These are phyloP conservation scores for Clusia tigrina DNA, from an alignment of 2,888 invertebrate species.

Conservation along the genomic window DNA sequence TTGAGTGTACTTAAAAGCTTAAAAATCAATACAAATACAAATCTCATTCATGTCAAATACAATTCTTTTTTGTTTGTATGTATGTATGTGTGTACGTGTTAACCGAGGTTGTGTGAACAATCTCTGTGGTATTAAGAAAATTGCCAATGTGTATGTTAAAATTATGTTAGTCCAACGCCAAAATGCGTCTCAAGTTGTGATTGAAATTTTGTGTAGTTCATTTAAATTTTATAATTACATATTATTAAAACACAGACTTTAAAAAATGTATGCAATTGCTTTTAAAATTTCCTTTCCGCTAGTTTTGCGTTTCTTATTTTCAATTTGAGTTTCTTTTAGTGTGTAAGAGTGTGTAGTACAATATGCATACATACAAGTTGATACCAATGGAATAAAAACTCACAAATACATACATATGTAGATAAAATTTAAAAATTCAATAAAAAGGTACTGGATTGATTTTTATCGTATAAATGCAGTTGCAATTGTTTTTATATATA, in stretches of 20 bases:
- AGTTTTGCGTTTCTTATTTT: neutral
- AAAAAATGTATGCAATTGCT: neutral
- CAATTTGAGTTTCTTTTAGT: neutral
- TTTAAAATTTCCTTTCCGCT: neutral
- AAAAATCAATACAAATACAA: neutral
- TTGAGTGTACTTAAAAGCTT: slow-evolving; percentile 15
- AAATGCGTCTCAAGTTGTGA: slow-evolving; percentile 17
- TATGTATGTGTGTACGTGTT: too few relatives aligned
- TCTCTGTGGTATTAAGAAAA: too few relatives aligned
- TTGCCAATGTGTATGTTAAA: neutral
- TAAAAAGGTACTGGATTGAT: slow-evolving; percentile 40
- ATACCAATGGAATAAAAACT: slow-evolving; percentile 22
- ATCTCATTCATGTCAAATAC: neutral
- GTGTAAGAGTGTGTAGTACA: too few relatives aligned
- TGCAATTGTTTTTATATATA: slow-evolving; percentile 15
- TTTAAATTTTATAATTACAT: too few relatives aligned
- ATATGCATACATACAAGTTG: too few relatives aligned
- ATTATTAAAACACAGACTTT: neutral
- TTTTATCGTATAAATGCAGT: slow-evolving; percentile 20
- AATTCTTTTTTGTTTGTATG: slow-evolving; percentile 7
- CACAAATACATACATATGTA: slow-evolving; percentile 8
- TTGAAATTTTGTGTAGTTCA: too few relatives aligned
- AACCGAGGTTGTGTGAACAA: too few relatives aligned
- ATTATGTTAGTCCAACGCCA: slow-evolving; percentile 17
- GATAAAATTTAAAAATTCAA: slow-evolving; percentile 31